Evolutionary conservation across 2,888 invertebrate genomes (phyloP).

Genomic region (Aporophyla lueneburgensis): DNA sequence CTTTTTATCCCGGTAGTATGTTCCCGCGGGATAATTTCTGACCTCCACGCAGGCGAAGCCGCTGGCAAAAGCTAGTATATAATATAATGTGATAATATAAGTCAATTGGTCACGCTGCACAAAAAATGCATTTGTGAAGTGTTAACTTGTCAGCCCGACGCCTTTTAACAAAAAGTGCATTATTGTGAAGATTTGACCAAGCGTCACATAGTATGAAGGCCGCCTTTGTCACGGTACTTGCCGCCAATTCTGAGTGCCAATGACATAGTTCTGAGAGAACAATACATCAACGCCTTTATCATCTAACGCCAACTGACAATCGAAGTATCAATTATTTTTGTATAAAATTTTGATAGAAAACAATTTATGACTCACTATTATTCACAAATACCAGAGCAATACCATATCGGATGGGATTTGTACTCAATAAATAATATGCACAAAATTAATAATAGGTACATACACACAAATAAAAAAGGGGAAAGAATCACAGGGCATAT

Average conservation of each 20-base stretch:
- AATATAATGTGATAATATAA: background rate
- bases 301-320: conserved; percentile 2
- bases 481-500: too few relatives aligned
- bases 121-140: conserved; percentile 34
- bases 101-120: conserved; percentile 1
- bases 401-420: background rate
- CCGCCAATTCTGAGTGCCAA: conserved; percentile 66
- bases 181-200: conserved; percentile 60
- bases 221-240: conserved; percentile 69
- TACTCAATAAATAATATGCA: background rate
- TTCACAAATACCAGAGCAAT: background rate
- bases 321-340: background rate
- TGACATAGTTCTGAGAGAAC: conserved; percentile 67
- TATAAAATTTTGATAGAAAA: too few relatives aligned
- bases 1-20: too few relatives aligned
- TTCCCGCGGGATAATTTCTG: too few relatives aligned
- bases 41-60: too few relatives aligned
- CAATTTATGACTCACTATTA: background rate
- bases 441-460: too few relatives aligned
- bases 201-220: conserved; percentile 66
- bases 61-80: too few relatives aligned
- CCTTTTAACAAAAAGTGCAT: conserved; percentile 56
- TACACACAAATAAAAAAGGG: too few relatives aligned
- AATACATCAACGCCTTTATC: conserved; percentile 40
- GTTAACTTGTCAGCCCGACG: conserved; percentile 23